A percentile compares a stretch with the other conserved stretches of the same genome.
Conservation (phyloP, 2,113 vertebrate genomes). For the Rhodinocichla rosea region DNA sequence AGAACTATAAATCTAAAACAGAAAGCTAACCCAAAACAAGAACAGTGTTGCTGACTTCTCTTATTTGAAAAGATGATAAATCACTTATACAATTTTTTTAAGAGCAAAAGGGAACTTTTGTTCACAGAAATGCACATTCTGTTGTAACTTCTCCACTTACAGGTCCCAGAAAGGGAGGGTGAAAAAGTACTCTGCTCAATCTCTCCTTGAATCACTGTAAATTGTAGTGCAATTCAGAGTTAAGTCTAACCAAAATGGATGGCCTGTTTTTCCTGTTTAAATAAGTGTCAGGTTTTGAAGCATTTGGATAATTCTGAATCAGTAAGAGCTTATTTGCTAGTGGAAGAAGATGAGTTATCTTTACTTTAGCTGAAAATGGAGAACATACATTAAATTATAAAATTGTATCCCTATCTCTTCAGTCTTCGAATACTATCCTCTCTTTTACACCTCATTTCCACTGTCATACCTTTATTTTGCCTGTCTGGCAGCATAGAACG, state of each 20-base stretch:
- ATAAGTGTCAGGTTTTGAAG: background rate
- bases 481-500: background rate
- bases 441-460: background rate
- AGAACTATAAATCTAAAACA: background rate
- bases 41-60: background rate
- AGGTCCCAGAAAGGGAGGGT: accelerated
- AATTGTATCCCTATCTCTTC: background rate
- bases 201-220: background rate
- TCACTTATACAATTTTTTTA: background rate
- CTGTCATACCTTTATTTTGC: background rate
- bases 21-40: background rate
- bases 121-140: background rate
- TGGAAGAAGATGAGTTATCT: background rate
- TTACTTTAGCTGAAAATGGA: background rate
- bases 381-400: background rate
- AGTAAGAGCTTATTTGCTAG: background rate
- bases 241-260: background rate
- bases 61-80: background rate
- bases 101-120: background rate
- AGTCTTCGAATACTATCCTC: background rate
- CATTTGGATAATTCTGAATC: background rate
- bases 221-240: background rate
- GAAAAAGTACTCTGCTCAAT: background rate
- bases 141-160: background rate
- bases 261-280: background rate